phyloP scores from a whole-genome alignment of 2,113 vertebrate genomes.

The Oceanodroma tethys region DNA sequence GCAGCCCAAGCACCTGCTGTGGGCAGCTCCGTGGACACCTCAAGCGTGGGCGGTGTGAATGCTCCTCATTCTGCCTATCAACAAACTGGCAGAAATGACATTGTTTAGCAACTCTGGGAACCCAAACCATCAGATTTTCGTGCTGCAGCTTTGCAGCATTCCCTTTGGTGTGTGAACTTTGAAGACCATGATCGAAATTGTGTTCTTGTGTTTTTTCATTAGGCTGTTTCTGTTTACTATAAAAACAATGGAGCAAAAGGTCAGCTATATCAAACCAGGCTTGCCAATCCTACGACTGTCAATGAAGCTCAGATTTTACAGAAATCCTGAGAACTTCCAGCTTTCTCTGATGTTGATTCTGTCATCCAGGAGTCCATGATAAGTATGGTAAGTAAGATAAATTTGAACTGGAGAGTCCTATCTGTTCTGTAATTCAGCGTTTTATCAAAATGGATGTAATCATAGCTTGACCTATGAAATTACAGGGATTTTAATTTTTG shows the following conservation, averaged over 20 bases:
- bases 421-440: background rate
- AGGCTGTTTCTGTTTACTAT: background rate
- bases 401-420: background rate
- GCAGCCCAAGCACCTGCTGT: background rate
- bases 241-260: background rate
- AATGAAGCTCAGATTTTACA: background rate
- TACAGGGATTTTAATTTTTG: background rate
- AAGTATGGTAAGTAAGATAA: background rate
- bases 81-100: background rate
- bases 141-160: background rate
- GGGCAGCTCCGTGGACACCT: background rate
- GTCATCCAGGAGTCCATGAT: background rate
- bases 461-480: background rate
- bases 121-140: background rate
- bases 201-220: background rate
- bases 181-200: background rate
- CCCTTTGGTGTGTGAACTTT: background rate
- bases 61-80: background rate
- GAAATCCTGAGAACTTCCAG: background rate
- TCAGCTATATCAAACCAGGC: background rate
- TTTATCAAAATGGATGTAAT: background rate
- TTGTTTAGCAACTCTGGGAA: background rate
- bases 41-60: fast-evolving
- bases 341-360: background rate
- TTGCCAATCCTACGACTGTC: background rate